Evolutionary conservation across 2,888 invertebrate species (phyloP).

Genomic region (Ryuthela nishihirai): DNA sequence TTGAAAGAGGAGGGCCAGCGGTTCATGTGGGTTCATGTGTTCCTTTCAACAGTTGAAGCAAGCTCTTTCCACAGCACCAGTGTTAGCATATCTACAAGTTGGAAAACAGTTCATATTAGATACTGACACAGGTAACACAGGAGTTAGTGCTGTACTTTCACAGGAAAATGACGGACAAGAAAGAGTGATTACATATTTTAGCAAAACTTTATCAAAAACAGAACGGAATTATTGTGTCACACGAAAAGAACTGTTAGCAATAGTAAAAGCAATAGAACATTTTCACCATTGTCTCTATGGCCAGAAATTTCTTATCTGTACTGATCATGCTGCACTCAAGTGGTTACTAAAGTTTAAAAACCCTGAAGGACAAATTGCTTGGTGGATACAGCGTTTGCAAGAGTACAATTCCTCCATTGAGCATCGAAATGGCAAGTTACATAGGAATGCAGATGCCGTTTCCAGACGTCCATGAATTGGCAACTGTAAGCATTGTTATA

Average conservation of each 20-base stretch:
- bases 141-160: background rate
- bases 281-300: slow-evolving; percentile 1
- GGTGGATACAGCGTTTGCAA: too few relatives aligned
- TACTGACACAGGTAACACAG: background rate
- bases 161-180: background rate
- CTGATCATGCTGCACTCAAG: too few relatives aligned
- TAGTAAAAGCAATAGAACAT: slow-evolving; percentile 2
- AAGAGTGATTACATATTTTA: background rate
- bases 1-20: slow-evolving; percentile 1
- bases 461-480: too few relatives aligned
- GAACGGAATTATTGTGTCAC: slow-evolving; percentile 1
- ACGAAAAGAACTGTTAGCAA: background rate
- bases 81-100: slow-evolving; percentile 2
- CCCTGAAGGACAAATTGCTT: too few relatives aligned
- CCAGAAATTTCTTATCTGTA: slow-evolving; percentile 2
- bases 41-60: background rate
- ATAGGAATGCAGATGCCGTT: too few relatives aligned
- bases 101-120: background rate
- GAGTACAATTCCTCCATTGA: too few relatives aligned
- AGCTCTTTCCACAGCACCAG: background rate
- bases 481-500: too few relatives aligned
- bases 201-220: slow-evolving; percentile 1
- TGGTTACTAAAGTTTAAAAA: too few relatives aligned
- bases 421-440: too few relatives aligned
- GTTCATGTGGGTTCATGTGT: background rate